These are phyloP conservation scores for Lamprologus speciosus DNA, from an alignment of 2,113 vertebrate genomes.

Conservation along the genomic window DNA sequence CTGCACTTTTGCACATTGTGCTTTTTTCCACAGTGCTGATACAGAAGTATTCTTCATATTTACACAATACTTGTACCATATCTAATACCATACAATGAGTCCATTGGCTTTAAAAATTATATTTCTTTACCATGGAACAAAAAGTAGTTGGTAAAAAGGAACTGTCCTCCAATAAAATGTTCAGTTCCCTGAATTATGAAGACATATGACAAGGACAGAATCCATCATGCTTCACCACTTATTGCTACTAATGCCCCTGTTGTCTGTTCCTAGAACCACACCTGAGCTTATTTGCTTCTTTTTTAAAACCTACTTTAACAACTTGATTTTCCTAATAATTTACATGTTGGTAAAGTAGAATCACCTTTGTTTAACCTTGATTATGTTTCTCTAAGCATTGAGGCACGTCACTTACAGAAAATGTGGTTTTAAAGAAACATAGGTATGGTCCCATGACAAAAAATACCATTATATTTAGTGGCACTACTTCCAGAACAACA, in stretches of 20 bases:
- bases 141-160: neutral
- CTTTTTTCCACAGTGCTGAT: neutral
- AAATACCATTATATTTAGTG: neutral
- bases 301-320: neutral
- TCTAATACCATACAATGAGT: neutral
- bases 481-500: neutral
- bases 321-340: neutral
- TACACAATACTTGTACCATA: neutral
- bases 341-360: neutral
- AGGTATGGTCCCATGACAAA: neutral
- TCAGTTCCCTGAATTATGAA: neutral
- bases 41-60: neutral
- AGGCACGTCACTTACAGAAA: neutral
- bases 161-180: neutral
- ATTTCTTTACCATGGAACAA: neutral
- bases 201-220: neutral
- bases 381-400: neutral
- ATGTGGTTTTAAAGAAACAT: neutral
- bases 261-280: neutral
- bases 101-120: neutral
- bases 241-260: neutral
- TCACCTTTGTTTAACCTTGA: neutral
- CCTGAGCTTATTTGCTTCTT: neutral
- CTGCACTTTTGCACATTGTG: neutral
- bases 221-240: neutral